Evolutionary conservation across 2,113 vertebrate species (phyloP), one percentile per base, ranked within the genome.

Genomic region (Budorcas taxicolor): DNA sequence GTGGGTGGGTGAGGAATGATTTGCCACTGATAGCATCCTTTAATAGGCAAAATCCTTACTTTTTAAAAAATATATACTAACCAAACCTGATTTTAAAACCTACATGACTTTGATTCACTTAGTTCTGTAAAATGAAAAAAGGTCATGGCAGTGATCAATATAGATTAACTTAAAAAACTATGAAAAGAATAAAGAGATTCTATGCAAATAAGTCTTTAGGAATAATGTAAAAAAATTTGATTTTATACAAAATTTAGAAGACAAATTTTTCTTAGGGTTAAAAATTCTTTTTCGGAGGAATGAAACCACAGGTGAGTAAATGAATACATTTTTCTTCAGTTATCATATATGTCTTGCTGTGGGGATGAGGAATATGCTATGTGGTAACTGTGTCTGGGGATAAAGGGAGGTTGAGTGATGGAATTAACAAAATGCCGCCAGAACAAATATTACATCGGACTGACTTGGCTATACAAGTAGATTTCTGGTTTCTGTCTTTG

Each of bases 71-170:
- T 25, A 74, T 89, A 55, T 55, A 21, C 71, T 86, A 95, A 45
- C 14, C 23, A 95, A 95, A 74, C 7, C 15, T 88, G 31, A 50
- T 64, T 96, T 96, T 97, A 67, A 86, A 97, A 96, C 83, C 60
- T 71, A 60, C 7, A 21, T 80, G 36, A 45, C 17, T 95, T 95
- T 90, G 57, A 6, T 87, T 91, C 19, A 82, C 74, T 83, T 80
- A 67, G 7, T 90, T n/a, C 29, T 53, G 16, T 86, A 55, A 85
- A 85, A 71, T 83, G 11, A 64, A 95, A 92, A 76, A 76, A 36
- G 7, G 58, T 62, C n/a, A 53, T 76, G 19, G 50, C 50, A 89
- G 5, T 29, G 33, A 58, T 88, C n/a, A 50, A 27, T 45, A 53
- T 78, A 19, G 55, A 43, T 78, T 85, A 55, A 36, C 31, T 86